Evolutionary conservation across 2,113 vertebrate species (phyloP).

Genomic region (Sinocyclocheilus maitianheensis): DNA sequence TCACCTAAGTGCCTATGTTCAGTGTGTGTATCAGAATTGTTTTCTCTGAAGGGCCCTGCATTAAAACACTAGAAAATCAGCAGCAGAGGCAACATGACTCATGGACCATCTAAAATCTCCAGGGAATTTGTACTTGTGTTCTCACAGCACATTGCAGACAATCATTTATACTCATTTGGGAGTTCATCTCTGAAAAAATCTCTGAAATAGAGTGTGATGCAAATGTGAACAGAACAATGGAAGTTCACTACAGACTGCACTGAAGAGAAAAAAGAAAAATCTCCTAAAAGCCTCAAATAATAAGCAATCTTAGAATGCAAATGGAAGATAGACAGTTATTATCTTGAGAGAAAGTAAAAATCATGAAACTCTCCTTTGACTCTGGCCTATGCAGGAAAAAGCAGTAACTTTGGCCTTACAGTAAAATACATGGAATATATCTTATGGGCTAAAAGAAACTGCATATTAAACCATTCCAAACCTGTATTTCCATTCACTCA

Average conservation of each 20-base stretch:
- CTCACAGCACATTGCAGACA: neutral
- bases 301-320: neutral
- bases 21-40: neutral
- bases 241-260: neutral
- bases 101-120: constrained; percentile 13
- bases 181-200: neutral
- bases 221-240: constrained; percentile 6
- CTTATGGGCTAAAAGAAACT: no score
- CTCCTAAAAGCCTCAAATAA: constrained; percentile 22
- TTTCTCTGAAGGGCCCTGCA: neutral
- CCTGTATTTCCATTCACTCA: neutral
- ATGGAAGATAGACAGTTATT: neutral
- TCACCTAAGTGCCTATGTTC: neutral
- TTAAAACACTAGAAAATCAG: constrained; percentile 16
- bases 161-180: neutral
- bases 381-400: neutral
- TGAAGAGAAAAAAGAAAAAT: neutral
- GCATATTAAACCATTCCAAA: neutral
- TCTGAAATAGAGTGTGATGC: neutral
- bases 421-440: neutral
- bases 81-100: neutral
- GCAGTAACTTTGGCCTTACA: neutral
- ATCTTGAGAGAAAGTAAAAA: neutral
- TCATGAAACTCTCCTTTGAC: neutral
- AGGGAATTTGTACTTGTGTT: neutral